Evolutionary conservation across 2,797 vertebrate genomes (phyloP).

Genomic region (Rousettus madagascariensis): DNA sequence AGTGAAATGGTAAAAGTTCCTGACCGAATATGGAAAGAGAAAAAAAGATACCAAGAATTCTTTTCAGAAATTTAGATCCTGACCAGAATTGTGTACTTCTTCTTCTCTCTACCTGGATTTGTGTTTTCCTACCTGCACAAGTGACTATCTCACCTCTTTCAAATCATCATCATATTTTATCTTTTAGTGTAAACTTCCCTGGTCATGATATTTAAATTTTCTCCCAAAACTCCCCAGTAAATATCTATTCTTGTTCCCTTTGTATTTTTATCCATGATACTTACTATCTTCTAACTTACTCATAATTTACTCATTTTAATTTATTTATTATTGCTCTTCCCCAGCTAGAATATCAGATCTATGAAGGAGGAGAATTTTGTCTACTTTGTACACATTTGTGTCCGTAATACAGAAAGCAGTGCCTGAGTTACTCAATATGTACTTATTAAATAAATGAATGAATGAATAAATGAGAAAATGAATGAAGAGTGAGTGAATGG

Average conservation of each 20-base stretch:
- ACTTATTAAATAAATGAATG: neutral
- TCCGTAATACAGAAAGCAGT: neutral
- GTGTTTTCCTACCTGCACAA: neutral
- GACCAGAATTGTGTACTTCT: neutral
- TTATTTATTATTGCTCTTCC: neutral
- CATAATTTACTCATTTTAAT: neutral
- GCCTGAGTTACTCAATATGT: neutral
- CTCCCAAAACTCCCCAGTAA: neutral
- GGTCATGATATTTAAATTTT: neutral
- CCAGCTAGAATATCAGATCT: neutral
- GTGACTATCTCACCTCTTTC: neutral
- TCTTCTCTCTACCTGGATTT: neutral
- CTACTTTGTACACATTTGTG: neutral
- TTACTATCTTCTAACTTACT: neutral
- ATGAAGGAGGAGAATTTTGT: neutral
- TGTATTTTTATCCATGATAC: neutral
- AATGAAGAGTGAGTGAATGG: neutral
- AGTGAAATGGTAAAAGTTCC: no score
- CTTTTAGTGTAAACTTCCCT: neutral
- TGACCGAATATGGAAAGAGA: no score
- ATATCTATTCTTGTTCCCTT: neutral
- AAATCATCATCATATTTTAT: neutral
- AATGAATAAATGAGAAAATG: neutral
- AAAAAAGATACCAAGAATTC: neutral
- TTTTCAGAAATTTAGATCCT: neutral